Conservation (phyloP, 2,888 invertebrate species). For the Chorisops tibialis region DNA sequence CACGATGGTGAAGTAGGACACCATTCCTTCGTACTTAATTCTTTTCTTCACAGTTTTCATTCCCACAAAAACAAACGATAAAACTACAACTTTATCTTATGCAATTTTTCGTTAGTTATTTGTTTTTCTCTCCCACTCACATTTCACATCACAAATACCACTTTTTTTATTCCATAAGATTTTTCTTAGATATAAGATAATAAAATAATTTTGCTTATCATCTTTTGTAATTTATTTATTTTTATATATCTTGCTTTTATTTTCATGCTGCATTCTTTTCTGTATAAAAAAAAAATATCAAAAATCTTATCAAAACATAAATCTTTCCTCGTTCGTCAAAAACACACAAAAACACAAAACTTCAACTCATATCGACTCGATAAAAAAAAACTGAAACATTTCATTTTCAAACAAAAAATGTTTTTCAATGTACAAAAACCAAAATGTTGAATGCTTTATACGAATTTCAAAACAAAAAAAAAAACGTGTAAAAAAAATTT, state of each 20-base stretch:
- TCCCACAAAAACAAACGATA: no score
- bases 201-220: slow-evolving; percentile 4
- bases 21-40: no score
- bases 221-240: slow-evolving; percentile 20
- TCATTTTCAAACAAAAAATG: slow-evolving; percentile 1
- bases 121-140: no score
- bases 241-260: slow-evolving; percentile 33
- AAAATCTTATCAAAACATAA: slow-evolving; percentile 1
- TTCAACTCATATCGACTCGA: background rate
- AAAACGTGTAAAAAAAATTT: slow-evolving; percentile 31
- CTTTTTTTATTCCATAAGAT: background rate
- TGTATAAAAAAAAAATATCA: slow-evolving; percentile 19
- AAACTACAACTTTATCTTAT: no score
- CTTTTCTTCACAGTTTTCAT: no score
- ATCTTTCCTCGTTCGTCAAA: background rate
- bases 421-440: background rate
- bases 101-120: no score
- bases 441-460: slow-evolving; percentile 1
- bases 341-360: background rate
- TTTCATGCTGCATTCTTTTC: slow-evolving; percentile 33
- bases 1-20: no score
- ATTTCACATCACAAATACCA: background rate
- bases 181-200: background rate
- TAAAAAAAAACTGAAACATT: slow-evolving; percentile 6
- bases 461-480: slow-evolving; percentile 32